Conservation (phyloP, 2,888 invertebrate genomes). For the Mellilla xanthometata region DNA sequence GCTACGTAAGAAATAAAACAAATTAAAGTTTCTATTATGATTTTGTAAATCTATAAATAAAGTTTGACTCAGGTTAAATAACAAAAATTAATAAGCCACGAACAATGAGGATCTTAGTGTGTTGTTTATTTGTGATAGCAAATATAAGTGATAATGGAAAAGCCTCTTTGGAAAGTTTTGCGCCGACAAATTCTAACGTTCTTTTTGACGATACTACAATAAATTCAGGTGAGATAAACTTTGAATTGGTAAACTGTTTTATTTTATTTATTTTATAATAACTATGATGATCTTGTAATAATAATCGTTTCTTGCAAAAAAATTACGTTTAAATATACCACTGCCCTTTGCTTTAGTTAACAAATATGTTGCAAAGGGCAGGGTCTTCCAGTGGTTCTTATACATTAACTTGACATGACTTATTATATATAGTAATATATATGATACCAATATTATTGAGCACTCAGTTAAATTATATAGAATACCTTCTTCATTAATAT, state of each 20-base stretch:
- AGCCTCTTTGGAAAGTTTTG: conserved; percentile 67
- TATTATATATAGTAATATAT: no score
- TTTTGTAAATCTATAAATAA: background rate
- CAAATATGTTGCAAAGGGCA: no score
- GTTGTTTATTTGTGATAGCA: conserved; percentile 59
- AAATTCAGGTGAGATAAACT: conserved; percentile 52
- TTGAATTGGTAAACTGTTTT: no score
- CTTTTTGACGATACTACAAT: conserved; percentile 63
- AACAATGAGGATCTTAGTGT: conserved; percentile 63
- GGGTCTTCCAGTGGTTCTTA: no score
- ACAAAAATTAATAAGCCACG: conserved; percentile 5
- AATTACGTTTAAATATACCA: no score
- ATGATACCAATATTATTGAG: no score
- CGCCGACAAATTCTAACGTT: conserved; percentile 51
- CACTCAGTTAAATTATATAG: no score
- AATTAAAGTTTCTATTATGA: conserved; percentile 5
- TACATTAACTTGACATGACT: no score
- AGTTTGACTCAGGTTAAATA: conserved; percentile 2
- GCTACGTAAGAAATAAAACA: background rate
- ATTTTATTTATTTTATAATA: background rate
- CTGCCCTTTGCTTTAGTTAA: no score
- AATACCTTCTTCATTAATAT: no score
- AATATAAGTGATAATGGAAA: conserved; percentile 69
- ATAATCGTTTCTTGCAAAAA: no score
- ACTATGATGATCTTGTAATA: no score